These are phyloP conservation scores for Pollicipes pollicipes DNA, from an alignment of 1,140 invertebrate genomes.

Conservation along the genomic window DNA sequence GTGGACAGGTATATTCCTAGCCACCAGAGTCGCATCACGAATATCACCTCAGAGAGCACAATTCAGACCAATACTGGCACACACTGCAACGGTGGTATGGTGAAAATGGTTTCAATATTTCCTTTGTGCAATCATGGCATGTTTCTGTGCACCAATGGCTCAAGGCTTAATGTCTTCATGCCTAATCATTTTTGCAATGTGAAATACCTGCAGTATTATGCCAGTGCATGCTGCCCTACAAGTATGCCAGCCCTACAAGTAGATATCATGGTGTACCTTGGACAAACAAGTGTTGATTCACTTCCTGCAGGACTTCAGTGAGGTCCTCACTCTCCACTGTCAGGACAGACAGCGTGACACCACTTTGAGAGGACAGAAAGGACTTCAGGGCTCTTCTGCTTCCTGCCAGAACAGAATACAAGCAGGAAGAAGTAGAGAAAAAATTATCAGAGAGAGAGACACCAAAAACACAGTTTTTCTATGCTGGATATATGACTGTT, in stretches of 20 bases:
- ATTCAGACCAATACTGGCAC: no score
- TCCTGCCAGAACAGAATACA: background rate
- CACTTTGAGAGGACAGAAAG: background rate
- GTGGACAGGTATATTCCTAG: no score
- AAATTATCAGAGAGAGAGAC: background rate
- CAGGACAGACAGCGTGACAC: background rate
- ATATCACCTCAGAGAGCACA: no score
- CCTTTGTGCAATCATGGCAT: background rate
- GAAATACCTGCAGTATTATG: background rate
- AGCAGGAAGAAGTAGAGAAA: background rate
- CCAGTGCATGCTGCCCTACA: no score
- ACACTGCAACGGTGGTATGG: no score
- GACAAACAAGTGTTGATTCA: background rate
- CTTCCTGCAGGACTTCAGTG: background rate
- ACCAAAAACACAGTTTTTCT: no score
- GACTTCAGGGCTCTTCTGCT: background rate
- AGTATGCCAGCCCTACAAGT: no score
- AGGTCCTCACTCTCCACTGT: background rate
- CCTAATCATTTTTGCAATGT: no score
- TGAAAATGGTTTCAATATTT: background rate
- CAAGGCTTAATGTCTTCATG: background rate
- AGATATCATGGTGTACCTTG: no score
- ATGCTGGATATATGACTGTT: no score
- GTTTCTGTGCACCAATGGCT: background rate
- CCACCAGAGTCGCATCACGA: no score